phyloP scores from a whole-genome alignment of 2,888 invertebrate species.

The Buathra laborator region DNA sequence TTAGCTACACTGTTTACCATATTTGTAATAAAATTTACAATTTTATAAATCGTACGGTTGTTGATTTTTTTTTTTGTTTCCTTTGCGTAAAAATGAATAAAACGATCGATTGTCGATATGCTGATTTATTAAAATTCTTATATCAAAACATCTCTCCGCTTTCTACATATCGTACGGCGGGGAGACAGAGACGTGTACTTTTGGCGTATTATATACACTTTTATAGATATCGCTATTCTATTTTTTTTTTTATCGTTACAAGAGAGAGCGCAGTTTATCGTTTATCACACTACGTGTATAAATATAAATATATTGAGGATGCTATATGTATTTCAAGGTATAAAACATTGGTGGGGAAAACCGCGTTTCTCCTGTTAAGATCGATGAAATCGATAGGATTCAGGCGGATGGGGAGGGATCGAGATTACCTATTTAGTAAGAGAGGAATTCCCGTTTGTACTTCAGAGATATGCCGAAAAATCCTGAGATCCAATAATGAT shows the following conservation, averaged over 20 bases:
- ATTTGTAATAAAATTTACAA: constrained; percentile 82
- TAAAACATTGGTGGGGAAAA: constrained; percentile 25
- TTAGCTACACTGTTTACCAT: constrained; percentile 78
- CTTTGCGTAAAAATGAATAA: constrained; percentile 11
- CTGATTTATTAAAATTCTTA: constrained; percentile 52
- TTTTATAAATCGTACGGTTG: constrained; percentile 53
- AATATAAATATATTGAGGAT: constrained; percentile 42
- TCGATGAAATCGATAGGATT: constrained; percentile 32
- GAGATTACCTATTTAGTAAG: constrained; percentile 25
- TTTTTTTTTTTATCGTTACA: constrained; percentile 30
- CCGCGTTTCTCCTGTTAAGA: constrained; percentile 29
- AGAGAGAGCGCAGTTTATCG: constrained; percentile 50
- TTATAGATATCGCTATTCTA: constrained; percentile 37
- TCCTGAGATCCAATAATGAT: constrained; percentile 32
- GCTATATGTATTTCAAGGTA: constrained; percentile 35
- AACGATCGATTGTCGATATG: constrained; percentile 15
- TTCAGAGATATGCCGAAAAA: constrained; percentile 59
- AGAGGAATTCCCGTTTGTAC: constrained; percentile 59
- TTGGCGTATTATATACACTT: constrained; percentile 40
- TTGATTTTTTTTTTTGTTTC: constrained; percentile 6
- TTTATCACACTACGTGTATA: constrained; percentile 36
- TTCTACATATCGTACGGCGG: constrained; percentile 18
- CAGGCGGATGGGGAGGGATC: constrained; percentile 17
- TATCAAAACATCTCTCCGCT: constrained; percentile 44
- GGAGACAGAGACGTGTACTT: constrained; percentile 42